Evolutionary conservation across 2,113 vertebrate species (phyloP).

Genomic region (Ammodytes dubius): DNA sequence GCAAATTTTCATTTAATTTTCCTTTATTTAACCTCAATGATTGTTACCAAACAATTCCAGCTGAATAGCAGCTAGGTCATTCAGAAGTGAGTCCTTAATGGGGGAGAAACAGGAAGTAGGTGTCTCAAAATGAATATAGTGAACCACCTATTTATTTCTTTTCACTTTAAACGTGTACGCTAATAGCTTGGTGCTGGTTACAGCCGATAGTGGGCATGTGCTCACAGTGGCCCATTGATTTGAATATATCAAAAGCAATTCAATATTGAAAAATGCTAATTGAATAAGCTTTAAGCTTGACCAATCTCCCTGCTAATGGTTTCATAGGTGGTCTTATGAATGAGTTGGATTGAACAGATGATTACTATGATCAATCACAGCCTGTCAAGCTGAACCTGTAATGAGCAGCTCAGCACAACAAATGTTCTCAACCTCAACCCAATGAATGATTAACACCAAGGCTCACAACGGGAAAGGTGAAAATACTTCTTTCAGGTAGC

Average conservation of each 20-base stretch:
- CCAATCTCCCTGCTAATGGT: neutral
- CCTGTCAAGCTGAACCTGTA: neutral
- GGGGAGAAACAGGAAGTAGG: slow-evolving; percentile 7
- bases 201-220: neutral
- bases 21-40: neutral
- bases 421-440: neutral
- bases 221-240: neutral
- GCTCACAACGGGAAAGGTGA: neutral
- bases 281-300: neutral
- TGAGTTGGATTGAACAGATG: neutral
- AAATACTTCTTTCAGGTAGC: neutral
- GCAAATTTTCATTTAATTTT: no score
- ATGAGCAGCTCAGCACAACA: neutral
- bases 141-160: neutral
- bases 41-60: neutral
- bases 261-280: neutral
- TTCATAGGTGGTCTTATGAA: neutral
- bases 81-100: slow-evolving; percentile 3
- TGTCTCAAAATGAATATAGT: neutral
- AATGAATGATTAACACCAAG: neutral
- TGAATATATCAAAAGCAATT: neutral
- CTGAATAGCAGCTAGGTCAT: neutral
- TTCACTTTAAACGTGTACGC: neutral
- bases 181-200: neutral
- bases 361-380: neutral